A percentile compares a stretch with the other conserved stretches of the same genome.
Conservation (phyloP, 2,888 invertebrate species). For the Caenorhabditis plicata region DNA sequence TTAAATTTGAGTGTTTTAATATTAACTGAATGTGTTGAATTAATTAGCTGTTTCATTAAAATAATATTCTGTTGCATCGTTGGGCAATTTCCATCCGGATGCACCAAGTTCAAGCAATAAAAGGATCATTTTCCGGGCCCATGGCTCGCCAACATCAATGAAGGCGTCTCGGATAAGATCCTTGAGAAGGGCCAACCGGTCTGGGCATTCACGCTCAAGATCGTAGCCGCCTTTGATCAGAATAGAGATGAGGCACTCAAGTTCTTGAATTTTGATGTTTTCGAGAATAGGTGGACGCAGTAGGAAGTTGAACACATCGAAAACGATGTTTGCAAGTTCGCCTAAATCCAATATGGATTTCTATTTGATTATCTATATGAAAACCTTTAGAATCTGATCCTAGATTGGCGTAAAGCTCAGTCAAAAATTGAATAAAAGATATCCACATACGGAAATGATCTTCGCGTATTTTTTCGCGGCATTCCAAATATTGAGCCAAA, state of each 20-base stretch:
- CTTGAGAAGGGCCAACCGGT: conserved; percentile 56
- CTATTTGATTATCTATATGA: not conserved
- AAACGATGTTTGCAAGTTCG: conserved; percentile 60
- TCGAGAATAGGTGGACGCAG: conserved; percentile 58
- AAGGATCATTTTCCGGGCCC: conserved; percentile 65
- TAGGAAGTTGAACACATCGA: conserved; percentile 60
- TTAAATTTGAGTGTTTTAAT: too few species aligned
- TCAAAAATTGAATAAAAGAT: conserved; percentile 56
- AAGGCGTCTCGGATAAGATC: conserved; percentile 62
- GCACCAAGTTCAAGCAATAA: conserved; percentile 62
- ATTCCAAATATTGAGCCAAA: conserved; percentile 57
- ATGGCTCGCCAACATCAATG: conserved; percentile 60
- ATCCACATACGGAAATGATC: conserved; percentile 62
- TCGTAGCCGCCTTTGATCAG: conserved; percentile 63
- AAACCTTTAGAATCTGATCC: conserved; percentile 52
- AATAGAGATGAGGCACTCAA: conserved; percentile 60
- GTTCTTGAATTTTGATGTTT: conserved; percentile 63
- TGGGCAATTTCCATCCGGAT: conserved; percentile 60
- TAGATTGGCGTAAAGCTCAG: conserved; percentile 60
- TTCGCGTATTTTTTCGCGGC: conserved; percentile 53
- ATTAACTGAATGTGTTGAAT: too few species aligned
- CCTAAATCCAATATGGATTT: conserved; percentile 25
- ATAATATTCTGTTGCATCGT: conserved; percentile 64
- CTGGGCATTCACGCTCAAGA: conserved; percentile 62
- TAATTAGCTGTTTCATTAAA: conserved; percentile 49